Conservation (phyloP, 1,140 invertebrate genomes). For the Battus philenor region DNA sequence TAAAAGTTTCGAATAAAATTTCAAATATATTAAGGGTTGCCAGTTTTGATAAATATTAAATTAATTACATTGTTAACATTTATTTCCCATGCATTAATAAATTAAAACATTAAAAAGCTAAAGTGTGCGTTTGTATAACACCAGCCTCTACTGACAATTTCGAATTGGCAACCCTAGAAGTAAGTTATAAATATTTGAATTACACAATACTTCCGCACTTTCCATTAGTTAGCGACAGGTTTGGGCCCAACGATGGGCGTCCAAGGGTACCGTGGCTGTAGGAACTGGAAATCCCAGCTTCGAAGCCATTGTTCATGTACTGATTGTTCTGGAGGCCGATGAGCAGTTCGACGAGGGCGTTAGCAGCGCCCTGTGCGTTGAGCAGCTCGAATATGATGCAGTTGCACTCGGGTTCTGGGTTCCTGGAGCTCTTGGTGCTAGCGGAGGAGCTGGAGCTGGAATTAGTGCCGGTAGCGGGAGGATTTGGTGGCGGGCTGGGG, state of each 20-base stretch:
- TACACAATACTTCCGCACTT: constrained; percentile 67
- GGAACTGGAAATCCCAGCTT: constrained; percentile 14
- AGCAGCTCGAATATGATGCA: constrained; percentile 67
- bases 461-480: constrained; percentile 38
- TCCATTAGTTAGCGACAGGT: constrained; percentile 55
- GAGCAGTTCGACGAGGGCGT: constrained; percentile 63
- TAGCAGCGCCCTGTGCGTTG: constrained; percentile 61
- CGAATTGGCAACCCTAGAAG: constrained; percentile 2
- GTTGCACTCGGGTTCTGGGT: constrained; percentile 60
- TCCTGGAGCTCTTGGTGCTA: constrained; percentile 50
- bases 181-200: constrained; percentile 9
- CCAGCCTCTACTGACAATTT: background rate
- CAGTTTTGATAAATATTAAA: too few relatives aligned
- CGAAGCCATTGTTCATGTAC: constrained; percentile 50
- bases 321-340: constrained; percentile 68
- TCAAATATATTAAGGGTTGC: too few relatives aligned
- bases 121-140: too few relatives aligned
- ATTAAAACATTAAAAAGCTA: too few relatives aligned
- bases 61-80: too few relatives aligned
- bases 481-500: constrained; percentile 34
- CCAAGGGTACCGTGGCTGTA: constrained; percentile 39
- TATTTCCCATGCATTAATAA: too few relatives aligned
- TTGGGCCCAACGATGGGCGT: constrained; percentile 37
- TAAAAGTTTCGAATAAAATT: too few relatives aligned
- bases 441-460: constrained; percentile 50